Evolutionary conservation across 2,888 invertebrate species (phyloP).

Genomic region (Drosophila monieri): DNA sequence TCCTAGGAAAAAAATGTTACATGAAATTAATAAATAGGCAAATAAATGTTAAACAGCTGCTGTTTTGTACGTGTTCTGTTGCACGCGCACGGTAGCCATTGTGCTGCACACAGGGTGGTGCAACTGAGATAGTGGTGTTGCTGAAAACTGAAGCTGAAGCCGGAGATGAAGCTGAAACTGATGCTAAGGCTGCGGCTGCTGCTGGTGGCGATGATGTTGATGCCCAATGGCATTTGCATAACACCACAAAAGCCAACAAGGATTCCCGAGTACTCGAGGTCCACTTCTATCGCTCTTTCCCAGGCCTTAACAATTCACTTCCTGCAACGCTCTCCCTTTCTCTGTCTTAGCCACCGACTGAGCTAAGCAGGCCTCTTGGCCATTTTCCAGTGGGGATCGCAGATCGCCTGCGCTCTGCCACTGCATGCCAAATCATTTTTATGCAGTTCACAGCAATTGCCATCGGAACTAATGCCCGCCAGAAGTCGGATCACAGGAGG

Average conservation of each 20-base stretch:
- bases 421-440: conserved; percentile 75
- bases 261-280: conserved; percentile 9
- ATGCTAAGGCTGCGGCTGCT: conserved; percentile 4
- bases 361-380: conserved; percentile 33
- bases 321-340: conserved; percentile 21
- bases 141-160: conserved; percentile 1
- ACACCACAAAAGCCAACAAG: conserved; percentile 53
- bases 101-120: conserved; percentile 77
- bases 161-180: not conserved
- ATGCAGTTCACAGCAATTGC: conserved; percentile 70
- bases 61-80: conserved; percentile 78
- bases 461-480: conserved; percentile 62
- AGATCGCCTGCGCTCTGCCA: conserved; percentile 58
- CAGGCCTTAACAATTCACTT: conserved; percentile 34
- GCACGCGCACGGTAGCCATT: conserved; percentile 78
- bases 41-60: conserved; percentile 78
- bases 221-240: conserved; percentile 64
- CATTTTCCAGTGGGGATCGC: conserved; percentile 23
- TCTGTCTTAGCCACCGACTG: conserved; percentile 20
- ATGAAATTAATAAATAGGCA: conserved; percentile 80
- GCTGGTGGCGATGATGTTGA: conserved; percentile 46
- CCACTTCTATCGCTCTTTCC: conserved; percentile 30
- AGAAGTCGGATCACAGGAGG: conserved; percentile 8
- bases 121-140: conserved; percentile 3
- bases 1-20: conserved; percentile 80